These are phyloP conservation scores for Porites evermanni DNA, from an alignment of 92 coral and sea anemone genomes.

Conservation along the genomic window DNA sequence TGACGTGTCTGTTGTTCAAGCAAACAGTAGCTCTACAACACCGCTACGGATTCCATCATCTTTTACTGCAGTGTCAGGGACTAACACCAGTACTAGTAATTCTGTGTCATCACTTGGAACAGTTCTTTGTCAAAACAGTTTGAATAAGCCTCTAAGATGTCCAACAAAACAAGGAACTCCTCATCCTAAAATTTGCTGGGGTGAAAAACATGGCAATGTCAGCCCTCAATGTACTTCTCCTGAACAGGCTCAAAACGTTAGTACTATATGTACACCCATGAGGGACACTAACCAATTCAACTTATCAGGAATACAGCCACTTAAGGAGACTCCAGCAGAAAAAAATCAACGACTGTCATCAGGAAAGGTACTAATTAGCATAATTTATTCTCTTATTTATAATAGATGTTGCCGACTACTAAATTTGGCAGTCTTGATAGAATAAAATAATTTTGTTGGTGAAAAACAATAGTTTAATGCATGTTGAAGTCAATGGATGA, in stretches of 20 bases:
- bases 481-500: too few species aligned
- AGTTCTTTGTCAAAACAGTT: not conserved
- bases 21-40: conserved; percentile 9
- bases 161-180: conserved; percentile 32
- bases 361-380: conserved; percentile 4
- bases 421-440: too few species aligned
- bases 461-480: too few species aligned
- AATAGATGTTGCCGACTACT: too few species aligned
- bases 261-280: conserved; percentile 2
- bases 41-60: conserved; percentile 19
- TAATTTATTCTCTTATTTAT: not conserved
- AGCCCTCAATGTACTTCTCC: not conserved
- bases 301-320: conserved; percentile 36
- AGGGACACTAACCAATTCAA: conserved; percentile 3
- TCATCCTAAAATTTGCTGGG: conserved; percentile 53
- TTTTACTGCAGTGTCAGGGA: not conserved
- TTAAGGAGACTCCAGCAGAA: conserved; percentile 9
- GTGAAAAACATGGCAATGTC: conserved; percentile 38
- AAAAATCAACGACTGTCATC: not conserved
- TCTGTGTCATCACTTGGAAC: not conserved
- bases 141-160: conserved; percentile 1
- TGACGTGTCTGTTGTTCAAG: not conserved
- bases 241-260: conserved; percentile 10
- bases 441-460: too few species aligned
- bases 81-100: not conserved